Percentiles rank a stretch among this genome's conserved stretches.
Evolutionary conservation across 2,888 invertebrate genomes (phyloP).

Genomic region (Drosophila algonquin): DNA sequence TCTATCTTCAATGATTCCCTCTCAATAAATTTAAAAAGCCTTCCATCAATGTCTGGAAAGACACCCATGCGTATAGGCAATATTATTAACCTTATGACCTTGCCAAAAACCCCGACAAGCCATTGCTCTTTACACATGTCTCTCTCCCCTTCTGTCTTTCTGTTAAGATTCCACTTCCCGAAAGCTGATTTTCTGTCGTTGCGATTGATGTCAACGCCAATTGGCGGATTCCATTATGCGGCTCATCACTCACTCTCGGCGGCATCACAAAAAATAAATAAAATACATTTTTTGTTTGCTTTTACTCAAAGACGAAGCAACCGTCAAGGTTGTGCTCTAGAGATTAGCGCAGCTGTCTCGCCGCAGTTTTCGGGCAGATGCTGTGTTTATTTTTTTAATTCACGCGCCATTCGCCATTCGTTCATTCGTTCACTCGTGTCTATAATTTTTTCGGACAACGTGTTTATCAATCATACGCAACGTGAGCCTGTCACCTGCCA

Average conservation of each 20-base stretch:
- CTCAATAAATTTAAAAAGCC: neutral
- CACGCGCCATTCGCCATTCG: constrained; percentile 27
- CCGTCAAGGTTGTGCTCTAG: constrained; percentile 41
- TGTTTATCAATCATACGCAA: constrained; percentile 78
- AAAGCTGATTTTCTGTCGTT: constrained; percentile 5
- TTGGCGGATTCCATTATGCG: constrained; percentile 73
- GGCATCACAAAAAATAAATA: constrained; percentile 32
- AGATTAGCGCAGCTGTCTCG: constrained; percentile 45
- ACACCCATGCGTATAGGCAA: constrained; percentile 45
- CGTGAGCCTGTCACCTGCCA: constrained; percentile 66
- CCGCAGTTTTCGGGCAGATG: constrained; percentile 10
- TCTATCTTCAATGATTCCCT: neutral
- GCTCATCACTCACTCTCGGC: constrained; percentile 67
- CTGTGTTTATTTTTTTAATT: constrained; percentile 47
- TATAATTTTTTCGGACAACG: constrained; percentile 59
- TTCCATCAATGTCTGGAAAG: constrained; percentile 24
- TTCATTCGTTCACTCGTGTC: constrained; percentile 7
- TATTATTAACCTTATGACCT: constrained; percentile 46
- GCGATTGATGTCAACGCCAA: constrained; percentile 67
- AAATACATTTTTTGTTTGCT: constrained; percentile 30
- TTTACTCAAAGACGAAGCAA: constrained; percentile 42
- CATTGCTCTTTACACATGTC: constrained; percentile 7
- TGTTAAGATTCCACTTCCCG: constrained; percentile 15
- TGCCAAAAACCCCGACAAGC: constrained; percentile 26
- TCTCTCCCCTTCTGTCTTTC: neutral